Conservation (phyloP, 2,888 invertebrate genomes). For the Drosophila anomalipes region DNA sequence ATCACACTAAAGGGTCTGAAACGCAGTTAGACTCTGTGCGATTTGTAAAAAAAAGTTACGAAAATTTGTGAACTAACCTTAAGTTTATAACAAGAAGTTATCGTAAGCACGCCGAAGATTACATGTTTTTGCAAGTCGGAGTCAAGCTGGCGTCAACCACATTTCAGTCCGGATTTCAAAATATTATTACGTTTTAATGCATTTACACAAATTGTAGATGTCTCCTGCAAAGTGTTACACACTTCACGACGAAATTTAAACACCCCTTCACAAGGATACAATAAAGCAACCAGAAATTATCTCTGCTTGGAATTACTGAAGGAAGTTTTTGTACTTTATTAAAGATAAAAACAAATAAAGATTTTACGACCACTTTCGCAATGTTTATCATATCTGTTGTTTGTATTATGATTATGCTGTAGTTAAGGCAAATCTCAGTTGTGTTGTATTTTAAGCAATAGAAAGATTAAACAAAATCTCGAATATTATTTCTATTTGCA, state of each 20-base stretch:
- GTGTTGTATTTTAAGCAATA: not conserved
- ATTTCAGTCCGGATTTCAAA: not conserved
- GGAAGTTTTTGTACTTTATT: not conserved
- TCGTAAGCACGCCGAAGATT: not conserved
- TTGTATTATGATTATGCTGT: not conserved
- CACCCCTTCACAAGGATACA: not conserved
- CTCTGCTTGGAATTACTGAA: not conserved
- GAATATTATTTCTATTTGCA: not conserved
- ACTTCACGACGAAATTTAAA: not conserved
- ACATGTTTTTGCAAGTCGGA: not conserved
- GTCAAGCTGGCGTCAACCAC: not conserved
- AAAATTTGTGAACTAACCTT: not conserved
- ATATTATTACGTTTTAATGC: not conserved
- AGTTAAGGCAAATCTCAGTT: not conserved
- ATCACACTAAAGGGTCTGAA: not conserved
- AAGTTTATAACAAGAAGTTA: not conserved
- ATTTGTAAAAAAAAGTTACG: conserved; percentile 12
- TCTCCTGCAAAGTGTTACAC: not conserved
- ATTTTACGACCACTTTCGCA: not conserved
- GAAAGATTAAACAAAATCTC: not conserved
- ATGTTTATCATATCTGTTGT: not conserved
- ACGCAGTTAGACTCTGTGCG: conserved; percentile 5
- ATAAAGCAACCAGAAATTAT: not conserved
- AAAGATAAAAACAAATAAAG: not conserved
- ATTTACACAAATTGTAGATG: not conserved